These are phyloP conservation scores for Etia nguti DNA, from an alignment of 2,113 vertebrate genomes.

Conservation along the genomic window DNA sequence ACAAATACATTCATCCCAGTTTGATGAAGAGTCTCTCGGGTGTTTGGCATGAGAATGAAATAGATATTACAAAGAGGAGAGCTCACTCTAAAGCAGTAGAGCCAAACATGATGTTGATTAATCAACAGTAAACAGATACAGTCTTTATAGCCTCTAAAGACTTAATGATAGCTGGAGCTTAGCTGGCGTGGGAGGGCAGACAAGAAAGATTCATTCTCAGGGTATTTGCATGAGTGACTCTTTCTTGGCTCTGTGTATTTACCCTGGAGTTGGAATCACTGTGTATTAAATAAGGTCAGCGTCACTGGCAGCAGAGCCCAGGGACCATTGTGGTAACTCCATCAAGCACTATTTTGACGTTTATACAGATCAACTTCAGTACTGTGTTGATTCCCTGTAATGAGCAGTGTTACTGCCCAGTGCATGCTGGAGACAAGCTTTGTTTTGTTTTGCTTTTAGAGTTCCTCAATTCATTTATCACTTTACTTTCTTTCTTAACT, in stretches of 20 bases:
- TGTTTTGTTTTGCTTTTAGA: neutral
- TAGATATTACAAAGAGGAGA: neutral
- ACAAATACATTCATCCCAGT: neutral
- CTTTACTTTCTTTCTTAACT: neutral
- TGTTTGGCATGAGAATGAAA: neutral
- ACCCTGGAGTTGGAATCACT: neutral
- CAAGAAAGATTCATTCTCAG: slow-evolving; percentile 6
- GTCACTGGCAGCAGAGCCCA: neutral
- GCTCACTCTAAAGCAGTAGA: neutral
- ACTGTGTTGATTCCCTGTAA: neutral
- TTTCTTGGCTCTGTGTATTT: neutral
- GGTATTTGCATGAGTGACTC: neutral
- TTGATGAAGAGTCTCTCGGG: neutral
- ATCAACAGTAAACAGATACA: slow-evolving; percentile 26
- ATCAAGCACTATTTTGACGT: neutral
- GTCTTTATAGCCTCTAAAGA: slow-evolving; percentile 1
- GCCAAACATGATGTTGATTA: slow-evolving; percentile 18
- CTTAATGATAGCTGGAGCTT: slow-evolving; percentile 7
- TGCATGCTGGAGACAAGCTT: neutral
- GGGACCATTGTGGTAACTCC: neutral
- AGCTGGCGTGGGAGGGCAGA: neutral
- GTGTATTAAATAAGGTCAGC: neutral
- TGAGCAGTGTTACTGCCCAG: neutral
- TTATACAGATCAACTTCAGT: neutral
- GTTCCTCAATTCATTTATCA: neutral